Conservation (phyloP, 2,888 invertebrate species). For the Ennomos quercinarius region DNA sequence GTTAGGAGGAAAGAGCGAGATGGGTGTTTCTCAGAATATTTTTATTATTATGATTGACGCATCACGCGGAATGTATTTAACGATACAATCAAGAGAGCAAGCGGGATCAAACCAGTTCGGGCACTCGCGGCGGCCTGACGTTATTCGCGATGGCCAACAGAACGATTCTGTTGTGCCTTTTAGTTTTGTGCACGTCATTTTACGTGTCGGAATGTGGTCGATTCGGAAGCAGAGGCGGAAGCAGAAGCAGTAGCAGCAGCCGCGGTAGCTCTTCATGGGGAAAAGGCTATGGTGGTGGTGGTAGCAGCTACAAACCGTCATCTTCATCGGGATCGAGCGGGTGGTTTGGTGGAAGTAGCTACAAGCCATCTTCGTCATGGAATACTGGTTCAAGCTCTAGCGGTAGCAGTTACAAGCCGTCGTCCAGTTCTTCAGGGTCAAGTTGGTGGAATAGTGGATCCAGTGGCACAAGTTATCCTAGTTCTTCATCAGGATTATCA, state of each 20-base stretch:
- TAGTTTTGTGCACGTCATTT: constrained; percentile 55
- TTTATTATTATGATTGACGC: constrained; percentile 39
- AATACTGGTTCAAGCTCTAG: constrained; percentile 33
- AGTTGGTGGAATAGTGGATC: constrained; percentile 18
- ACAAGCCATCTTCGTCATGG: constrained; percentile 36
- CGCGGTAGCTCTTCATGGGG: constrained; percentile 42
- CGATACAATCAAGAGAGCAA: constrained; percentile 41
- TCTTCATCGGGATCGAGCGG: constrained; percentile 28
- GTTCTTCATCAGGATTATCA: constrained; percentile 33
- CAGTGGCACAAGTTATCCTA: constrained; percentile 31
- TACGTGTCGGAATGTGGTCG: constrained; percentile 55
- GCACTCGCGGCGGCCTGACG: constrained; percentile 42
- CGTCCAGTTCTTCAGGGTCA: constrained; percentile 21
- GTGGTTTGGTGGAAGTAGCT: constrained; percentile 18
- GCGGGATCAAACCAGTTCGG: constrained; percentile 45
- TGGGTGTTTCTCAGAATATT: constrained; percentile 47
- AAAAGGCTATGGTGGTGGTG: constrained; percentile 33
- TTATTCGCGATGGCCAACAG: constrained; percentile 64
- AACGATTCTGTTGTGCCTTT: constrained; percentile 63
- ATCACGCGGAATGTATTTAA: constrained; percentile 47
- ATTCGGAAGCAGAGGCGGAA: constrained; percentile 41
- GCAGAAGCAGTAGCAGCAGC: constrained; percentile 44
- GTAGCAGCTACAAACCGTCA: constrained; percentile 19
- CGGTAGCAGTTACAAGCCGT: constrained; percentile 29
- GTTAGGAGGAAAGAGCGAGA: constrained; percentile 37